Conservation (phyloP, 2,888 invertebrate species). For the Orgyia antiqua region DNA sequence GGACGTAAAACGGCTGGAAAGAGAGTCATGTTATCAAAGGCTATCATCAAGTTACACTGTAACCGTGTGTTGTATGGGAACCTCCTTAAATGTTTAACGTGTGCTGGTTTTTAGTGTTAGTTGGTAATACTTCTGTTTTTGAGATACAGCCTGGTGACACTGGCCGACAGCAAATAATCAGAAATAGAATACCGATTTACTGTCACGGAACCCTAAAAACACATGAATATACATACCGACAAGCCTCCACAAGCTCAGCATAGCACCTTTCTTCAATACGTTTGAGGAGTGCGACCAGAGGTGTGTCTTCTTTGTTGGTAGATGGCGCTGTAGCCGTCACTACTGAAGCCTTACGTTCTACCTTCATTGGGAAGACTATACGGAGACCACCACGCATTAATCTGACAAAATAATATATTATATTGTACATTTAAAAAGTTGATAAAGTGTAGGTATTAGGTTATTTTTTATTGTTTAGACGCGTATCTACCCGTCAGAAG, state of each 20-base stretch:
- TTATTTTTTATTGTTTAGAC: neutral
- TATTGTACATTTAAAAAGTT: neutral
- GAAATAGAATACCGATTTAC: too few relatives aligned
- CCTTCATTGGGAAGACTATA: conserved; percentile 75
- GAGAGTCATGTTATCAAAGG: too few relatives aligned
- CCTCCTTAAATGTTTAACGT: too few relatives aligned
- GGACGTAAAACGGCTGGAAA: too few relatives aligned
- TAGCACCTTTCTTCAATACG: conserved; percentile 80
- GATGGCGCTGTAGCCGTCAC: conserved; percentile 27
- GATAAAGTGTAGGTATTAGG: neutral
- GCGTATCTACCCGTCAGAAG: neutral
- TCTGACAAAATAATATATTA: conserved; percentile 31
- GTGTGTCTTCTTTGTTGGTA: conserved; percentile 28
- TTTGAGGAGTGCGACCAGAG: conserved; percentile 50
- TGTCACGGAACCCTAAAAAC: too few relatives aligned
- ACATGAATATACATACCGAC: conserved; percentile 70
- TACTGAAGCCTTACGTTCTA: conserved; percentile 38
- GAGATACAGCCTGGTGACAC: too few relatives aligned
- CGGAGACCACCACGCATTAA: conserved; percentile 69
- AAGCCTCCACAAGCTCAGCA: conserved; percentile 81
- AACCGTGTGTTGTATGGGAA: too few relatives aligned
- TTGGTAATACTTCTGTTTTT: too few relatives aligned
- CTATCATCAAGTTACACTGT: too few relatives aligned
- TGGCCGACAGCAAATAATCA: too few relatives aligned
- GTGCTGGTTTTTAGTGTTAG: too few relatives aligned